phyloP scores from a whole-genome alignment of 1,140 invertebrate species.

The Plutomurus gul region DNA sequence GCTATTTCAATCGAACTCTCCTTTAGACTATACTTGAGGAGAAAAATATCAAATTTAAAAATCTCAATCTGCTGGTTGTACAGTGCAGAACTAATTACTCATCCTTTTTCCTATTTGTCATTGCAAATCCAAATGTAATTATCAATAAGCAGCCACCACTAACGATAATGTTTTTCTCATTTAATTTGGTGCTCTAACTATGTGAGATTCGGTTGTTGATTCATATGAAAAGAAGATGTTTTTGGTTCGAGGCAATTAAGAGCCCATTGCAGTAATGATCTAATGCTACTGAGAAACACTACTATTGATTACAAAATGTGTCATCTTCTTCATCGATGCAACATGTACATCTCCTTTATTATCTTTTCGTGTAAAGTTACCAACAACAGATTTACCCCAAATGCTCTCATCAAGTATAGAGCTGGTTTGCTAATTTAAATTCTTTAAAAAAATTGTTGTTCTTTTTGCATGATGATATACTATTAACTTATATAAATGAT shows the following conservation, averaged over 20 bases:
- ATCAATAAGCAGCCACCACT: background rate
- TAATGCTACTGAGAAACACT: too few species aligned
- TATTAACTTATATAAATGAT: slow-evolving; percentile 6
- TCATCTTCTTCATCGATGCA: too few species aligned
- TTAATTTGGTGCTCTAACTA: slow-evolving; percentile 19
- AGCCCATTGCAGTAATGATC: too few species aligned
- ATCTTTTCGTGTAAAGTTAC: too few species aligned
- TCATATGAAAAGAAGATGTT: too few species aligned
- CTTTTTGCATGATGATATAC: slow-evolving; percentile 5
- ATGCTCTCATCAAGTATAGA: slow-evolving; percentile 5
- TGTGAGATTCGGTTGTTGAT: background rate
- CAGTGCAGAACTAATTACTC: slow-evolving; percentile 26
- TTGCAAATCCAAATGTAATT: slow-evolving; percentile 14
- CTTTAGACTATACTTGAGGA: background rate
- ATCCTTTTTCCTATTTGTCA: slow-evolving; percentile 16
- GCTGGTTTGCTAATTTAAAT: slow-evolving; percentile 23
- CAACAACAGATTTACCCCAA: background rate
- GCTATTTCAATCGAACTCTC: background rate
- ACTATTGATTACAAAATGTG: too few species aligned
- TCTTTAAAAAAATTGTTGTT: background rate
- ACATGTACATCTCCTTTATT: too few species aligned
- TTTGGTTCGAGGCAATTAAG: too few species aligned
- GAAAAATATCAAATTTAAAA: slow-evolving; percentile 11
- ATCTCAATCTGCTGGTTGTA: slow-evolving; percentile 26
- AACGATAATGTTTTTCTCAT: slow-evolving; percentile 11